These are phyloP conservation scores for Reticulitermes speratus DNA, from an alignment of 1,140 invertebrate species.

Conservation along the genomic window DNA sequence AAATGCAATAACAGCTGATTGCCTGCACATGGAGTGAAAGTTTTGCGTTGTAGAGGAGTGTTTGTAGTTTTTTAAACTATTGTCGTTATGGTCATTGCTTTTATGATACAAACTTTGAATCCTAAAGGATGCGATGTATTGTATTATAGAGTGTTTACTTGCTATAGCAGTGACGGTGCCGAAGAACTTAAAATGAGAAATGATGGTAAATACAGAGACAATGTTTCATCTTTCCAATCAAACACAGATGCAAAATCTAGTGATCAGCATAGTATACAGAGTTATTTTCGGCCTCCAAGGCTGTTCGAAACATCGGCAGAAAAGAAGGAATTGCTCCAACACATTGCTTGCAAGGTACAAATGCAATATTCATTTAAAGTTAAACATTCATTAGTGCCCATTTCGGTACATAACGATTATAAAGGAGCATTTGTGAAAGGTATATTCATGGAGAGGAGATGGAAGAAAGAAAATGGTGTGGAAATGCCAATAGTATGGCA, in stretches of 20 bases:
- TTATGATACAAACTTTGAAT: conserved; percentile 35
- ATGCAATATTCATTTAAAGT: conserved; percentile 34
- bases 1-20: background rate
- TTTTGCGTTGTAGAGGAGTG: background rate
- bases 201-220: background rate
- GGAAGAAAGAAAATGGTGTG: conserved; percentile 28
- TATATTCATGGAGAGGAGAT: conserved; percentile 30
- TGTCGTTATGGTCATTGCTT: conserved; percentile 32
- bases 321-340: conserved; percentile 31
- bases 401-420: conserved; percentile 2
- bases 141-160: conserved; percentile 34
- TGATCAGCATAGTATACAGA: background rate
- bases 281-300: background rate
- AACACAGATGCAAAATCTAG: background rate
- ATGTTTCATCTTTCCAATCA: background rate
- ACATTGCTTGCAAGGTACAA: conserved; percentile 31
- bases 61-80: background rate
- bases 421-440: conserved; percentile 31
- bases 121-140: conserved; percentile 31
- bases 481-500: conserved; percentile 34
- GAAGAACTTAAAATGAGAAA: background rate
- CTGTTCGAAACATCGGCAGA: conserved; percentile 34
- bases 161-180: background rate
- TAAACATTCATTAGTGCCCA: conserved; percentile 34
- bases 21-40: background rate